Conservation (phyloP, 1,140 invertebrate genomes). For the Ceratina calcarata region DNA sequence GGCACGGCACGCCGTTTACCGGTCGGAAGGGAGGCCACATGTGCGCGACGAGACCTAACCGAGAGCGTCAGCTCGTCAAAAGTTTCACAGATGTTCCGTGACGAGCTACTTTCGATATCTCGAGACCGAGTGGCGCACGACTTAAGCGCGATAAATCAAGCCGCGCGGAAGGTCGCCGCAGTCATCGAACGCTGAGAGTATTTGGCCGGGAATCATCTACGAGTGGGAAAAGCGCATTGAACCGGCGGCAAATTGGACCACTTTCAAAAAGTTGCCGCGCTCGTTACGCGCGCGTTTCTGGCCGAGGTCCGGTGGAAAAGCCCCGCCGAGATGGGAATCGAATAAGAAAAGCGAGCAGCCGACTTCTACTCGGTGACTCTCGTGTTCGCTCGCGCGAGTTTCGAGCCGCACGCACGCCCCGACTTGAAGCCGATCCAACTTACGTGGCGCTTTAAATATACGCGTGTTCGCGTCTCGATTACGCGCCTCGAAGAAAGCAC, state of each 20-base stretch:
- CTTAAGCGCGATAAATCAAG: slow-evolving; percentile 69
- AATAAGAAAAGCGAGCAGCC: neutral
- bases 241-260: slow-evolving; percentile 58
- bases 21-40: slow-evolving; percentile 22
- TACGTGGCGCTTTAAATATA: slow-evolving; percentile 64
- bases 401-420: slow-evolving; percentile 6
- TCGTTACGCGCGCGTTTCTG: slow-evolving; percentile 4
- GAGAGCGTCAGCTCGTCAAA: slow-evolving; percentile 30
- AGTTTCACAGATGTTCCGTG: slow-evolving; percentile 42
- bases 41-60: slow-evolving; percentile 7
- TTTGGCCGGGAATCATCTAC: slow-evolving; percentile 55
- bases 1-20: neutral
- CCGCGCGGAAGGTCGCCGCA: slow-evolving; percentile 66
- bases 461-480: slow-evolving; percentile 58
- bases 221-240: slow-evolving; percentile 56
- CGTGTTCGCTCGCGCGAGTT: neutral
- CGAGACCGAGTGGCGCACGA: slow-evolving; percentile 51
- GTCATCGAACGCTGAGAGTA: slow-evolving; percentile 56
- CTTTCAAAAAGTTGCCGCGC: slow-evolving; percentile 47
- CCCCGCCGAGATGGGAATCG: neutral
- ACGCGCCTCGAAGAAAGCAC: slow-evolving; percentile 42
- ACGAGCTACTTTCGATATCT: slow-evolving; percentile 52
- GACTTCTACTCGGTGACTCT: neutral
- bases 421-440: slow-evolving; percentile 51
- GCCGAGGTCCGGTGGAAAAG: slow-evolving; percentile 15